Evolutionary conservation across 2,113 vertebrate species (phyloP).

Genomic region (Calidris pugnax): DNA sequence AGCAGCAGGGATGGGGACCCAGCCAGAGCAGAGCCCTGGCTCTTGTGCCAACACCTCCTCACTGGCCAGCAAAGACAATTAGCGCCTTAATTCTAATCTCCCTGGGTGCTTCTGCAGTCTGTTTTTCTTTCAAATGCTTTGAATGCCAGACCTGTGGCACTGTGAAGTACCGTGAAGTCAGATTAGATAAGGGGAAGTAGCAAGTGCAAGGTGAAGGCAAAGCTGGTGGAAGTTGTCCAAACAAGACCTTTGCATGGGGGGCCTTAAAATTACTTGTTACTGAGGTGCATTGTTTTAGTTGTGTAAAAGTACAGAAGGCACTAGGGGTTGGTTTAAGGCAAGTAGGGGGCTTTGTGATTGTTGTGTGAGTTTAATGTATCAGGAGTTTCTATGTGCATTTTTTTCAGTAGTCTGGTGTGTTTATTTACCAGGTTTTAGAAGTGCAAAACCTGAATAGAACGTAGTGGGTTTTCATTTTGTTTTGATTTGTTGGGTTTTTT

Average conservation of each 20-base stretch:
- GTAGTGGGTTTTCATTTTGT: not conserved
- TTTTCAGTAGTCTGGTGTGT: not conserved
- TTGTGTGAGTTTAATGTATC: too few relatives aligned
- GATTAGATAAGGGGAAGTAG: slow-evolving; percentile 45
- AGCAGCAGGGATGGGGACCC: not conserved
- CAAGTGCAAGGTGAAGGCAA: not conserved
- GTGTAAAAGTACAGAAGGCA: not conserved
- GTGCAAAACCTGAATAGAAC: not conserved
- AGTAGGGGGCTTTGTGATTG: not conserved
- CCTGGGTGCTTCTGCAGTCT: not conserved
- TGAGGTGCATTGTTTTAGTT: not conserved
- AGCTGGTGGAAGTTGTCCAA: not conserved
- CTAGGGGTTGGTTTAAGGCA: not conserved
- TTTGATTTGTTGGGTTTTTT: too few relatives aligned
- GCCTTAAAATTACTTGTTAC: not conserved
- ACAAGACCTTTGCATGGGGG: not conserved
- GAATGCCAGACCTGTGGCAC: slow-evolving; percentile 10
- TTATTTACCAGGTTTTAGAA: not conserved
- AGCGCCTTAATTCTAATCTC: not conserved
- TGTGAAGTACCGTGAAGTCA: not conserved
- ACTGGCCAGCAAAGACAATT: not conserved
- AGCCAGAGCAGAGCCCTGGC: rapidly evolving
- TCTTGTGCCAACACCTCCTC: not conserved
- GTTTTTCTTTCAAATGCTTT: slow-evolving; percentile 24
- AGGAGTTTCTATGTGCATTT: rapidly evolving